Evolutionary conservation across 2,113 vertebrate genomes (phyloP).

Genomic region (Pandion haliaetus): DNA sequence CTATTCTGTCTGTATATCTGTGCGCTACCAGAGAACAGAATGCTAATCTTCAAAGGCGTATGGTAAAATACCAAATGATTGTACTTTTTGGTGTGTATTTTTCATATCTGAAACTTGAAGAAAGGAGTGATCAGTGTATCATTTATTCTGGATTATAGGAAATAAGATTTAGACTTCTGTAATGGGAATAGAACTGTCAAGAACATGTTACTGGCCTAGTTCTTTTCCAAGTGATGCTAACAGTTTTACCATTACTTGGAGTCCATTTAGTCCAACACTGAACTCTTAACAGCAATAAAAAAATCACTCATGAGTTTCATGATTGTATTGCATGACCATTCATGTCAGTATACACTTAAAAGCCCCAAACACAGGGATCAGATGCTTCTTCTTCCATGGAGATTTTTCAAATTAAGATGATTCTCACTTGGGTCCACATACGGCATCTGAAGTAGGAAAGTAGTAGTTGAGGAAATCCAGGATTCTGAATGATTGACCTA

Average conservation of each 20-base stretch:
- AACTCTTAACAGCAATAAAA: not conserved
- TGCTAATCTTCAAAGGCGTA: fast-evolving
- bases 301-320: not conserved
- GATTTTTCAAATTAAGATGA: not conserved
- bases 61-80: not conserved
- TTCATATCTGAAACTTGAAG: not conserved
- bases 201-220: not conserved
- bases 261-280: not conserved
- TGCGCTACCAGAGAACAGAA: not conserved
- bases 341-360: not conserved
- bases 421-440: not conserved
- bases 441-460: not conserved
- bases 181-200: not conserved
- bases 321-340: fast-evolving
- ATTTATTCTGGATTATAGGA: not conserved
- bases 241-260: not conserved
- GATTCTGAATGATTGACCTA: not conserved
- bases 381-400: not conserved
- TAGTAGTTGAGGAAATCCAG: not conserved
- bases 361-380: not conserved
- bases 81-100: not conserved
- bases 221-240: not conserved
- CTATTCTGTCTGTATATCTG: fast-evolving
- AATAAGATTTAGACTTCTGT: not conserved
- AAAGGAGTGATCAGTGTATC: not conserved